A percentile compares a stretch with the other conserved stretches of the same genome.
Evolutionary conservation across 2,888 invertebrate species (phyloP).

Genomic region (Lordiphosa fenestrarum): DNA sequence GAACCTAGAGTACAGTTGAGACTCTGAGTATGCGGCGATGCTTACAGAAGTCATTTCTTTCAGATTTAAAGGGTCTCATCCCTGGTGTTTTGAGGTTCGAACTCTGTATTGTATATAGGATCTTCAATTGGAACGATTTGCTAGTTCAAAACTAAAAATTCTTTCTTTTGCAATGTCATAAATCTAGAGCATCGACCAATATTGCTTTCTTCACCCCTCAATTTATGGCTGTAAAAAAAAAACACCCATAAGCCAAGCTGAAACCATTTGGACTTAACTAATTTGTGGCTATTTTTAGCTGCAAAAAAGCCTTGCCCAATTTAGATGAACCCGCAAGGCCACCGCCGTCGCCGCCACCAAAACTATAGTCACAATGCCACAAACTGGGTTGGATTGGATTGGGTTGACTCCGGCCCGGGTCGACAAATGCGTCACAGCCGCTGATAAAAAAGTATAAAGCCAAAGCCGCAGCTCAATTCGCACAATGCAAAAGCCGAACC

Average conservation of each 20-base stretch:
- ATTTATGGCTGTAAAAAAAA: not conserved
- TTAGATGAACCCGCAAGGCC: constrained; percentile 26
- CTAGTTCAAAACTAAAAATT: too few relatives aligned
- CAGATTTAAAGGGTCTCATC: too few relatives aligned
- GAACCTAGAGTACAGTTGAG: too few relatives aligned
- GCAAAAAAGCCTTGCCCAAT: constrained; percentile 27
- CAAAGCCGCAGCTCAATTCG: constrained; percentile 31
- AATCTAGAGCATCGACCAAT: too few relatives aligned
- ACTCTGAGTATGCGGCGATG: too few relatives aligned
- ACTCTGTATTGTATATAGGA: too few relatives aligned
- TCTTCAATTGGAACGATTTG: too few relatives aligned
- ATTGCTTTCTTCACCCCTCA: too few relatives aligned
- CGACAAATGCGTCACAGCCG: constrained; percentile 60
- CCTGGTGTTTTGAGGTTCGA: too few relatives aligned
- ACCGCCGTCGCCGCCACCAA: constrained; percentile 15
- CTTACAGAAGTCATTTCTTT: too few relatives aligned
- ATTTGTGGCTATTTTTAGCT: constrained; percentile 28
- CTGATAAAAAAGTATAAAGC: constrained; percentile 16
- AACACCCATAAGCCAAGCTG: constrained; percentile 11
- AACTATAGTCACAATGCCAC: constrained; percentile 3
- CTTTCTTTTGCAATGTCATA: too few relatives aligned
- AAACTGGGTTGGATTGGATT: constrained; percentile 6
- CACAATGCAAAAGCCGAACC: constrained; percentile 13
- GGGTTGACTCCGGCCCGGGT: constrained; percentile 46
- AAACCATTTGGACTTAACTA: constrained; percentile 27